phyloP scores from a whole-genome alignment of 2,888 invertebrate species.

The Synergus gifuensis region DNA sequence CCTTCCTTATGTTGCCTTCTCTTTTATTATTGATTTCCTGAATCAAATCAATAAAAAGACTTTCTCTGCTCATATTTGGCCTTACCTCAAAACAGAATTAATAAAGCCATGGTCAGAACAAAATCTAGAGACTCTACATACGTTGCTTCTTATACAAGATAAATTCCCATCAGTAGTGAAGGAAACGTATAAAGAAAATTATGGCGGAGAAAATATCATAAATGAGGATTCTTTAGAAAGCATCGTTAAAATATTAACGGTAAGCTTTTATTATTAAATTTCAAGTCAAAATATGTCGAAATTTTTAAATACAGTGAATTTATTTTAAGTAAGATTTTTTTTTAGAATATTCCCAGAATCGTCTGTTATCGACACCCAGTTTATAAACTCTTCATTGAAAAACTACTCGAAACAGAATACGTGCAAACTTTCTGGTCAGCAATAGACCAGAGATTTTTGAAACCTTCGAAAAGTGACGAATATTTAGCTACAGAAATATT shows the following conservation, averaged over 20 bases:
- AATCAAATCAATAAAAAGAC: slow-evolving; percentile 80
- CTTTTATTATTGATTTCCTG: slow-evolving; percentile 82
- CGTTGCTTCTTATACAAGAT: slow-evolving; percentile 79
- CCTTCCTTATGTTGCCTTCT: slow-evolving; percentile 81
- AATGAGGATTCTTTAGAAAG: slow-evolving; percentile 80
- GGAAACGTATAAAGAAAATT: slow-evolving; percentile 79
- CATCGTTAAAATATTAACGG: slow-evolving; percentile 83
- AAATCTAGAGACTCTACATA: slow-evolving; percentile 83
- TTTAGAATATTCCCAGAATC: slow-evolving; percentile 82
- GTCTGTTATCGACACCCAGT: slow-evolving; percentile 83
- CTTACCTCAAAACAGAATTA: slow-evolving; percentile 81
- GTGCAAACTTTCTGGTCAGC: slow-evolving; percentile 81
- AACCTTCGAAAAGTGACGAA: slow-evolving; percentile 82
- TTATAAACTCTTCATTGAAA: slow-evolving; percentile 81
- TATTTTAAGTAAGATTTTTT: slow-evolving; percentile 57
- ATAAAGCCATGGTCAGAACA: slow-evolving; percentile 83
- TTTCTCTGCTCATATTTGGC: slow-evolving; percentile 81
- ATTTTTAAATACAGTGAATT: slow-evolving; percentile 46
- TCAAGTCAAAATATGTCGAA: slow-evolving; percentile 24
- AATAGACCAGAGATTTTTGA: slow-evolving; percentile 78
- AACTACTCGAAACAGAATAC: slow-evolving; percentile 79
- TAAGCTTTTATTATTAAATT: slow-evolving; percentile 72
- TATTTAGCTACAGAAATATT: slow-evolving; percentile 82
- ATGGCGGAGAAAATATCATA: slow-evolving; percentile 81
- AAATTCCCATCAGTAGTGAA: slow-evolving; percentile 79